Evolutionary conservation across 2,113 vertebrate species (phyloP).

Genomic region (Onychostoma macrolepis): DNA sequence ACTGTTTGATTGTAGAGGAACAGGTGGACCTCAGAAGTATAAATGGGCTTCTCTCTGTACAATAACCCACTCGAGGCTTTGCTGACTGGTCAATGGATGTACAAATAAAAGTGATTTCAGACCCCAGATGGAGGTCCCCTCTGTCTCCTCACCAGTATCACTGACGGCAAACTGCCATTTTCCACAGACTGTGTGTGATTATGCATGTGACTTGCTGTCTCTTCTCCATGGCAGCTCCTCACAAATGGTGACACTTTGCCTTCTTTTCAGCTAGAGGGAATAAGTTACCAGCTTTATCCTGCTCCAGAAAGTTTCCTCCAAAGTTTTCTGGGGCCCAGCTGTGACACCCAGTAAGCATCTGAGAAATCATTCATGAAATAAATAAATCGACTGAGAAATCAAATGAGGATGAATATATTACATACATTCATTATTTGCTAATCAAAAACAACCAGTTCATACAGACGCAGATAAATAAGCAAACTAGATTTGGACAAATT

Average conservation of each 20-base stretch:
- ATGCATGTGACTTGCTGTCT: slow-evolving; percentile 42
- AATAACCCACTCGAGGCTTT: background rate
- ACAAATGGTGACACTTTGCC: slow-evolving; percentile 52
- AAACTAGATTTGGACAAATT: background rate
- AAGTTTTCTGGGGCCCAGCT: background rate
- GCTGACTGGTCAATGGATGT: background rate
- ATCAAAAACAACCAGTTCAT: background rate
- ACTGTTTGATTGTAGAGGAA: background rate
- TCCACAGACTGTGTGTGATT: slow-evolving; percentile 47
- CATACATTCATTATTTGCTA: background rate
- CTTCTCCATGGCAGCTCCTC: slow-evolving; percentile 32
- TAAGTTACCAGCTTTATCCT: slow-evolving; percentile 57
- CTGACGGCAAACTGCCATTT: slow-evolving; percentile 49
- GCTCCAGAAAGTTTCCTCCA: slow-evolving; percentile 30
- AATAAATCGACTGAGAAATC: background rate
- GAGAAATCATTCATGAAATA: background rate
- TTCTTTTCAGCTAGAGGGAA: slow-evolving; percentile 60
- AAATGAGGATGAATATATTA: background rate
- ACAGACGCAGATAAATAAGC: background rate
- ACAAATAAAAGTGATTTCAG: slow-evolving; percentile 24
- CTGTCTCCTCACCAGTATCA: slow-evolving; percentile 50
- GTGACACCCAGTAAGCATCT: background rate
- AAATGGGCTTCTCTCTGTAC: slow-evolving; percentile 6
- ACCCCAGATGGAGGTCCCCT: slow-evolving; percentile 46
- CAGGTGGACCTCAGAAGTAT: slow-evolving; percentile 1